A percentile compares a stretch with the other conserved stretches of the same genome.
These are phyloP conservation scores for Odontocolon sp. DNA, from an alignment of 2,888 invertebrate species.

Conservation along the genomic window DNA sequence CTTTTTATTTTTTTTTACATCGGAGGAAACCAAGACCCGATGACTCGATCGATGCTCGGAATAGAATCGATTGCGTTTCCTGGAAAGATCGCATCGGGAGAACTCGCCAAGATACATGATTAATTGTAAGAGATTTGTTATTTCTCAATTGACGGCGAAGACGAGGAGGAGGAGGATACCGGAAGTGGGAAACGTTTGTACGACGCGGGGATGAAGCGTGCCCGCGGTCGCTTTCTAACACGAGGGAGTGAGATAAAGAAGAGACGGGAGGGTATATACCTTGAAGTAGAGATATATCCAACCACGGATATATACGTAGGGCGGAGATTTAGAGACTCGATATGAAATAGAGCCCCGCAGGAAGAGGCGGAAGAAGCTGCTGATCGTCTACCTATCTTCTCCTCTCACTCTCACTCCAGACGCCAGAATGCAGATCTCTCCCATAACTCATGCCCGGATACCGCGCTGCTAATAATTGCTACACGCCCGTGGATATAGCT, in stretches of 20 bases:
- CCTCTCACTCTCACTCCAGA: no score
- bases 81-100: conserved; percentile 35
- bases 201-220: conserved; percentile 39
- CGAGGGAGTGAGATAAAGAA: conserved; percentile 11
- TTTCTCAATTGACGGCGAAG: conserved; percentile 50
- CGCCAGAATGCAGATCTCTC: conserved; percentile 70
- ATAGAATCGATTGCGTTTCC: conserved; percentile 47
- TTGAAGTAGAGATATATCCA: not conserved
- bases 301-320: conserved; percentile 50
- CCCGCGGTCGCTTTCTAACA: conserved; percentile 53
- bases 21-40: conserved; percentile 23
- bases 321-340: conserved; percentile 76
- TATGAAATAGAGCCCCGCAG: conserved; percentile 69
- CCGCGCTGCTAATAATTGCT: conserved; percentile 74
- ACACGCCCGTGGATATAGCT: conserved; percentile 68
- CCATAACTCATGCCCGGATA: conserved; percentile 70
- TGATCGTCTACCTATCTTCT: no score
- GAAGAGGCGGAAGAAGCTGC: conserved; percentile 59
- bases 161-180: conserved; percentile 45
- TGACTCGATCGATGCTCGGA: conserved; percentile 29
- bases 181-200: conserved; percentile 48
- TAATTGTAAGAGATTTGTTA: conserved; percentile 49
- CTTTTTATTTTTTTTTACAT: conserved; percentile 32
- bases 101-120: conserved; percentile 22
- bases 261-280: not conserved